Base-by-base conservation (phyloP, 2,797 vertebrate species). In the Melanogrammus aeglefinus region DNA sequence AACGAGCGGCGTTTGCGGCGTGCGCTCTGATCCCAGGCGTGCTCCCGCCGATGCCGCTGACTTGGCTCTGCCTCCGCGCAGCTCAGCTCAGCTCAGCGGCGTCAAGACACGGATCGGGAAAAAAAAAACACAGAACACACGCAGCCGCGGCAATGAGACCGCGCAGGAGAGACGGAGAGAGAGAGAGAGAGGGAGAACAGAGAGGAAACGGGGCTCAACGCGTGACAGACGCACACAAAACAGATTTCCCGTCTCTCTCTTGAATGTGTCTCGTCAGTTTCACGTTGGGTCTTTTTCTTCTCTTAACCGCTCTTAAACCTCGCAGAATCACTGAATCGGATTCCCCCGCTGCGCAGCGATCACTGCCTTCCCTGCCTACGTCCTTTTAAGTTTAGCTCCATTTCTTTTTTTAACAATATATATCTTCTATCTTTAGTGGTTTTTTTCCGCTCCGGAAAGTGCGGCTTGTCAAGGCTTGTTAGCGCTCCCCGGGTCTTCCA, bases 21-120 rank as follows among this genome's bases (percentile, higher is more conserved):
- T 14, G 81, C 73, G 87, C 92, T 4, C 12, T 79, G 77, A 79
- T 88, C 86, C 90, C 91, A 92, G 89, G 90, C 88, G 86, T 80
- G 82, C 38, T 39, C 38, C 38, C 38, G 38, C 38, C 8, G 87
- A 90, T 76, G 87, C 90, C 86, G 77, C 74, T 77, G 18, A 81
- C 89, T 86, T 78, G 71, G 84, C 75, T 88, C 84, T 80, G 82
- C 87, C 83, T 80, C 83, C 9, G 18, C 63, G 35, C 35, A 4
- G 91, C 87, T 76, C 85, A 78, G 86, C 90, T 91, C 87, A 86
- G 88, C 80, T 86, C 82, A 91, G 84, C 88, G 35, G 35, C 35
- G 66, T 1, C 5, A 29, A 70, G n/a, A 75, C 74, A 12, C 74
- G 38, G 21, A 75, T 13, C 14, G 4, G 29, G 2, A 29, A 31